Evolutionary conservation across 2,797 vertebrate genomes (phyloP).

Genomic region (Lepilemur ruficaudatus): DNA sequence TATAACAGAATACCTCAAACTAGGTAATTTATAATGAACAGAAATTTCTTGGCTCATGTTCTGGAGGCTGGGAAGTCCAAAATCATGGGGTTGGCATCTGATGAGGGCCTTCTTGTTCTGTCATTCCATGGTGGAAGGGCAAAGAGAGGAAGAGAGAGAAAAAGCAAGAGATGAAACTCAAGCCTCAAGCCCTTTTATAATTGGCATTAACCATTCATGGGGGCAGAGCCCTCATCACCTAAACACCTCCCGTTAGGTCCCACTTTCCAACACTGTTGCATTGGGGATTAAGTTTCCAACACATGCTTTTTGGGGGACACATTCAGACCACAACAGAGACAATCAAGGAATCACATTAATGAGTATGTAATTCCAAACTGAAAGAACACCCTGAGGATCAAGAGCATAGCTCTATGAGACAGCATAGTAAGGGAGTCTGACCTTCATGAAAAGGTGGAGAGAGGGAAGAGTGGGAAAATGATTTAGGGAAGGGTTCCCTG

Average conservation of each 20-base stretch:
- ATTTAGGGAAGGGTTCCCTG: background rate
- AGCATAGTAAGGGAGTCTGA: too few species aligned
- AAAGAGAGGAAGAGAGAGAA: background rate
- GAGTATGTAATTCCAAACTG: background rate
- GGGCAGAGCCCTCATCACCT: background rate
- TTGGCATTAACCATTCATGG: background rate
- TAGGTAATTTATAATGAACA: background rate
- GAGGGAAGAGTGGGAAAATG: background rate
- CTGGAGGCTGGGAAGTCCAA: background rate
- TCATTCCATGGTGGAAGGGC: background rate
- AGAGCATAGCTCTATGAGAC: background rate
- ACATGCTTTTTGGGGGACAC: background rate
- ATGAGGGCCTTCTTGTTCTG: background rate
- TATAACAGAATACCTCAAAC: background rate
- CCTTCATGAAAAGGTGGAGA: background rate
- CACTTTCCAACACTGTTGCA: background rate
- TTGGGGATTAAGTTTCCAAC: background rate
- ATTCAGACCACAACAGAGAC: background rate
- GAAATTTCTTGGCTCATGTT: background rate
- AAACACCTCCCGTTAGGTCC: background rate
- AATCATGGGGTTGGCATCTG: background rate
- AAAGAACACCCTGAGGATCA: background rate
- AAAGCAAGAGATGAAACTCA: background rate
- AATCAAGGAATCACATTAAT: background rate
- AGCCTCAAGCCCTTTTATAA: background rate